These are phyloP conservation scores for Hypanus sabinus DNA, from an alignment of 2,113 vertebrate genomes.

Conservation along the genomic window DNA sequence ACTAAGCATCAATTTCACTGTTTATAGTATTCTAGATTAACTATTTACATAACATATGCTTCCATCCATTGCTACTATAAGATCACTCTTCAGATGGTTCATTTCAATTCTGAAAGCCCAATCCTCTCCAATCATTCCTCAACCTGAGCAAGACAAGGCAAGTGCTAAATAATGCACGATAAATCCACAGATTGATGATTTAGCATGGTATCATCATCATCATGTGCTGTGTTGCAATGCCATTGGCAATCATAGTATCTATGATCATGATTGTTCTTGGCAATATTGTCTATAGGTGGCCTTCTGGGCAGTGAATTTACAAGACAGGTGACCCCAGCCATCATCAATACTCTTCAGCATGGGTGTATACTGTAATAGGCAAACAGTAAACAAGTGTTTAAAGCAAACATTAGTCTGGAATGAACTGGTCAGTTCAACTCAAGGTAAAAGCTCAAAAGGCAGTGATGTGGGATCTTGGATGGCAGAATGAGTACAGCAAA, in stretches of 20 bases:
- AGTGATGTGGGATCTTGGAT: neutral
- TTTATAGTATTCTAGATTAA: neutral
- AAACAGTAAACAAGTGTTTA: neutral
- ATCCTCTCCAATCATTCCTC: neutral
- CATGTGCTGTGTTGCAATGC: too few species aligned
- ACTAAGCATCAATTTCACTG: neutral
- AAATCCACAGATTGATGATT: neutral
- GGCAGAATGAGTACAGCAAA: neutral
- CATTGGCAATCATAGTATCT: too few species aligned
- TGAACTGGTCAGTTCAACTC: neutral
- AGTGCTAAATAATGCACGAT: too few species aligned
- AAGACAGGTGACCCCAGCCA: too few species aligned
- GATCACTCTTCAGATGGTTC: neutral
- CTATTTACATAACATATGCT: neutral
- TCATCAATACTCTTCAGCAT: too few species aligned
- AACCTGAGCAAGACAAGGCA: neutral
- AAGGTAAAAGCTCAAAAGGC: neutral
- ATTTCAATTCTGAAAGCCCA: neutral
- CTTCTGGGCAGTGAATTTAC: too few species aligned
- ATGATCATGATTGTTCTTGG: too few species aligned
- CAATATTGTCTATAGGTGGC: too few species aligned
- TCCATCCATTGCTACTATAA: neutral
- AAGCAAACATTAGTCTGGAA: neutral
- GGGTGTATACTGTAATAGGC: too few species aligned
- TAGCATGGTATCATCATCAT: neutral